Conservation (phyloP, 1,140 invertebrate genomes). For the Drosophila nikananu region DNA sequence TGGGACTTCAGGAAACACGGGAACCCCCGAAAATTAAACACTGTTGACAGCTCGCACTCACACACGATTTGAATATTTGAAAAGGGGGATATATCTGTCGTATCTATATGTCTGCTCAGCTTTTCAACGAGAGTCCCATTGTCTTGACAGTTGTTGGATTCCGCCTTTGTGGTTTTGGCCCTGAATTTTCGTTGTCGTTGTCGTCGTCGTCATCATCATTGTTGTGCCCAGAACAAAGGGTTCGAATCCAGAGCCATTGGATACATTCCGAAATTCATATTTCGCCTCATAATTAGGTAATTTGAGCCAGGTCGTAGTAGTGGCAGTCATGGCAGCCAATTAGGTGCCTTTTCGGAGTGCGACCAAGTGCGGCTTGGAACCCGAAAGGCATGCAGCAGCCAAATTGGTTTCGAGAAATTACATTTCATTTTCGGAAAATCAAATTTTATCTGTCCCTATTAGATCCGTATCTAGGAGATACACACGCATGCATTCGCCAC, state of each 20-base stretch:
- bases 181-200: not conserved
- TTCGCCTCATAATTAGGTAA: slow-evolving; percentile 70
- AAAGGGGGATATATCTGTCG: slow-evolving; percentile 23
- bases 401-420: slow-evolving; percentile 33
- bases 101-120: slow-evolving; percentile 47
- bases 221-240: slow-evolving; percentile 64
- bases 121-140: slow-evolving; percentile 58
- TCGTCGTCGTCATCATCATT: slow-evolving; percentile 41
- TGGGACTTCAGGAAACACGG: not conserved
- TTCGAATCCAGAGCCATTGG: slow-evolving; percentile 24
- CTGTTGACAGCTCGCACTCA: slow-evolving; percentile 82
- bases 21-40: slow-evolving; percentile 71
- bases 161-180: slow-evolving; percentile 24
- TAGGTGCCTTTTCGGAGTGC: slow-evolving; percentile 34
- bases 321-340: slow-evolving; percentile 54
- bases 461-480: slow-evolving; percentile 35
- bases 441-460: slow-evolving; percentile 49
- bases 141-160: slow-evolving; percentile 72
- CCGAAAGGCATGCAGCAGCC: not conserved
- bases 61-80: slow-evolving; percentile 72
- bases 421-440: slow-evolving; percentile 41
- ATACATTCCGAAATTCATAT: slow-evolving; percentile 41
- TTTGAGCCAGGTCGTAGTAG: slow-evolving; percentile 58
- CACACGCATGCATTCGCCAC: slow-evolving; percentile 23
- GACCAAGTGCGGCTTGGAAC: slow-evolving; percentile 1